phyloP scores from a whole-genome alignment of 2,113 vertebrate genomes.

The Pyxicephalus adspersus region DNA sequence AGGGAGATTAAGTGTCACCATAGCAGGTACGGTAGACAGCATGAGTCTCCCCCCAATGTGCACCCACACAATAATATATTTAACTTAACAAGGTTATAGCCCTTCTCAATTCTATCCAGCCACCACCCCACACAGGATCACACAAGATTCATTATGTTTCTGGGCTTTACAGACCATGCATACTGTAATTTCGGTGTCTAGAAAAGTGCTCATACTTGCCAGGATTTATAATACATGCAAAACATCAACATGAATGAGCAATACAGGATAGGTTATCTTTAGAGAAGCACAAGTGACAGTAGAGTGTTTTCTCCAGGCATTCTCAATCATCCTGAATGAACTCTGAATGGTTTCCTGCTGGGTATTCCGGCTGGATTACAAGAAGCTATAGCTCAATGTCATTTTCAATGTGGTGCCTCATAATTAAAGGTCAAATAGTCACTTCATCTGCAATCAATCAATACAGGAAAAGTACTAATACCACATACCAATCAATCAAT shows the following conservation, averaged over 20 bases:
- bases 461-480: slow-evolving; percentile 91
- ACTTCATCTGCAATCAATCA: slow-evolving; percentile 98
- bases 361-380: slow-evolving; percentile 85
- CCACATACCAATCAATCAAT: slow-evolving; percentile 83
- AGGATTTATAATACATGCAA: slow-evolving; percentile 22
- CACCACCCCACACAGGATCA: background rate
- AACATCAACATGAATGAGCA: slow-evolving; percentile 57
- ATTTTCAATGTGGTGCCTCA: slow-evolving; percentile 85
- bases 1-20: too few relatives aligned
- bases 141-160: background rate
- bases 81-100: too few relatives aligned
- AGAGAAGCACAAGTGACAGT: slow-evolving; percentile 66
- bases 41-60: too few relatives aligned
- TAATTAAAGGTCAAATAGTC: slow-evolving; percentile 99
- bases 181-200: background rate
- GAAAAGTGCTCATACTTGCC: background rate
- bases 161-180: background rate
- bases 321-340: slow-evolving; percentile 73
- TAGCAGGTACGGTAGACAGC: too few relatives aligned
- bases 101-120: too few relatives aligned
- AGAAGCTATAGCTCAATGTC: slow-evolving; percentile 85
- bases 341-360: slow-evolving; percentile 86
- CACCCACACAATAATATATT: too few relatives aligned
- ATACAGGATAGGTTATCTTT: slow-evolving; percentile 60
- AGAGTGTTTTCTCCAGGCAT: slow-evolving; percentile 70